A percentile compares a stretch with the other conserved stretches of the same genome.
Conservation (phyloP, 2,797 vertebrate genomes). For the Leptodactylus fallax region DNA sequence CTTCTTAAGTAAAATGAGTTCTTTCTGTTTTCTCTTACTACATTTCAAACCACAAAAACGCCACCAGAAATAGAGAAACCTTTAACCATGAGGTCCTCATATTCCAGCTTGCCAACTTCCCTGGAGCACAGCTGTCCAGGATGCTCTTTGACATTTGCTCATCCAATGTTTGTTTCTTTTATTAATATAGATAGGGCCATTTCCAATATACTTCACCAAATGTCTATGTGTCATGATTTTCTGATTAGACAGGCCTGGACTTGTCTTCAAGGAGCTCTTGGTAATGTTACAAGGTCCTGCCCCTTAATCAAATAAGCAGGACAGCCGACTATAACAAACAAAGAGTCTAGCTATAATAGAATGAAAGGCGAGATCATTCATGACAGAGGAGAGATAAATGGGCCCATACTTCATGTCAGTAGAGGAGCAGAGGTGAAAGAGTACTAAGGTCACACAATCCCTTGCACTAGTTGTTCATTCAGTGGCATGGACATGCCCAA, state of each 20-base stretch:
- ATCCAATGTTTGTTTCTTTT: not conserved
- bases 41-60: not conserved
- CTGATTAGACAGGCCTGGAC: not conserved
- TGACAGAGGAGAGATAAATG: not conserved
- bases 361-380: not conserved
- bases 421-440: not conserved
- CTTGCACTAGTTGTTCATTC: not conserved
- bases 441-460: not conserved
- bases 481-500: not conserved
- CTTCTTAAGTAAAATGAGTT: not conserved
- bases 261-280: not conserved
- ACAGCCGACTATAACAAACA: not conserved
- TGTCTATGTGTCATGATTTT: not conserved
- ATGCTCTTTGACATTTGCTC: not conserved
- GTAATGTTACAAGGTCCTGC: not conserved
- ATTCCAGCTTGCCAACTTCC: not conserved
- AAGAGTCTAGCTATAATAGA: not conserved
- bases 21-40: slow-evolving; percentile 1
- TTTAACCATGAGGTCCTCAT: not conserved
- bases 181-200: not conserved
- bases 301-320: not conserved
- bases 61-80: not conserved
- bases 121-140: not conserved
- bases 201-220: not conserved
- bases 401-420: no score